Conservation (phyloP, 2,113 vertebrate species). For the Diadophis punctatus region DNA sequence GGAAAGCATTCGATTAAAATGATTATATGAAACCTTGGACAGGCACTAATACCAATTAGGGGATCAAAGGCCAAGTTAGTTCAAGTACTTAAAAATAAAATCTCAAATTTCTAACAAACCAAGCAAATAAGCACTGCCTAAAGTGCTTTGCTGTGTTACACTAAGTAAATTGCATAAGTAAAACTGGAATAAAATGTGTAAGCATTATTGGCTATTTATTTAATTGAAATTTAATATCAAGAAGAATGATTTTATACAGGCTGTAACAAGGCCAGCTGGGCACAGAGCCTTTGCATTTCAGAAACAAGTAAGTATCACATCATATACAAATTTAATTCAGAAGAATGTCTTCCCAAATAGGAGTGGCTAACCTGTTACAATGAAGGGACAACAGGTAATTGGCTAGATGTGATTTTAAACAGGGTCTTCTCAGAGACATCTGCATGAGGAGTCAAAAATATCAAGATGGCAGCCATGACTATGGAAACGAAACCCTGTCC, state of each 20-base stretch:
- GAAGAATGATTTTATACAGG: background rate
- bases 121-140: background rate
- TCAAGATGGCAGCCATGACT: background rate
- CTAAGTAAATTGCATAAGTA: background rate
- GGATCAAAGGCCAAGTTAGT: slow-evolving; percentile 26
- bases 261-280: background rate
- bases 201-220: background rate
- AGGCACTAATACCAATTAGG: background rate
- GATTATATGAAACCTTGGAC: slow-evolving; percentile 20
- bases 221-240: background rate
- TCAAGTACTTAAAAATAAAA: slow-evolving; percentile 12
- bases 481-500: background rate
- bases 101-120: background rate
- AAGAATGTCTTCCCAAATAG: background rate
- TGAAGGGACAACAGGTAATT: background rate
- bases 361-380: background rate
- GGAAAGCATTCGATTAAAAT: background rate
- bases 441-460: background rate
- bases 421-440: background rate
- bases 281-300: background rate
- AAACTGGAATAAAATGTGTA: background rate
- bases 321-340: background rate
- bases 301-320: background rate
- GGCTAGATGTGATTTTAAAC: background rate
- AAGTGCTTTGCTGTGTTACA: slow-evolving; percentile 11